These are phyloP conservation scores for Holcopasites calliopsidis DNA, from an alignment of 1,140 invertebrate species.

Conservation along the genomic window DNA sequence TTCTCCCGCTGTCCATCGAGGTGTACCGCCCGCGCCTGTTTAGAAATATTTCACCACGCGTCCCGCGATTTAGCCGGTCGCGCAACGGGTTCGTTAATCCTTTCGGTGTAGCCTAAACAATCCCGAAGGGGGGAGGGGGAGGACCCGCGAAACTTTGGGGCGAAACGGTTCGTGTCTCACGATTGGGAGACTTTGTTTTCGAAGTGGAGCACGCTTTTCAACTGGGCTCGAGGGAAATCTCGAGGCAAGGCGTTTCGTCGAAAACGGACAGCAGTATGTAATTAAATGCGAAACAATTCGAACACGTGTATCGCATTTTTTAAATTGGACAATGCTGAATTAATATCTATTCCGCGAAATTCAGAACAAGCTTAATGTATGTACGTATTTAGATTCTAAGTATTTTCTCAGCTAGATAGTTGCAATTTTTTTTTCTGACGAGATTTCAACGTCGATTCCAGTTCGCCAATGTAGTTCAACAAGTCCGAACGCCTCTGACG, in stretches of 20 bases:
- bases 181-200: not conserved
- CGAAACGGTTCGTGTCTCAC: not conserved
- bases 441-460: not conserved
- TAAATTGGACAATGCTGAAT: too few relatives aligned
- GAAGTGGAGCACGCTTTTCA: not conserved
- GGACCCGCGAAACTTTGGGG: conserved; percentile 31
- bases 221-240: too few relatives aligned
- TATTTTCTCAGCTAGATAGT: not conserved
- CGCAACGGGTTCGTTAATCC: conserved; percentile 72
- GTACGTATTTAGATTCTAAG: too few relatives aligned
- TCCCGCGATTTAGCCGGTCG: conserved; percentile 64
- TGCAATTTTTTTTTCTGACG: not conserved
- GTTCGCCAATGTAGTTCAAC: not conserved
- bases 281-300: too few relatives aligned
- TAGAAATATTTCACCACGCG: conserved; percentile 77
- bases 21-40: conserved; percentile 63
- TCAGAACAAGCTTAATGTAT: too few relatives aligned
- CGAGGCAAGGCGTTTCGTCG: too few relatives aligned
- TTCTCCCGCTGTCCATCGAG: not conserved
- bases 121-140: too few relatives aligned
- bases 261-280: too few relatives aligned
- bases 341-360: too few relatives aligned
- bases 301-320: too few relatives aligned
- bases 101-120: conserved; percentile 75
- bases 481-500: not conserved